Evolutionary conservation across 2,888 invertebrate genomes (phyloP).

Genomic region (Eudemis profundana): DNA sequence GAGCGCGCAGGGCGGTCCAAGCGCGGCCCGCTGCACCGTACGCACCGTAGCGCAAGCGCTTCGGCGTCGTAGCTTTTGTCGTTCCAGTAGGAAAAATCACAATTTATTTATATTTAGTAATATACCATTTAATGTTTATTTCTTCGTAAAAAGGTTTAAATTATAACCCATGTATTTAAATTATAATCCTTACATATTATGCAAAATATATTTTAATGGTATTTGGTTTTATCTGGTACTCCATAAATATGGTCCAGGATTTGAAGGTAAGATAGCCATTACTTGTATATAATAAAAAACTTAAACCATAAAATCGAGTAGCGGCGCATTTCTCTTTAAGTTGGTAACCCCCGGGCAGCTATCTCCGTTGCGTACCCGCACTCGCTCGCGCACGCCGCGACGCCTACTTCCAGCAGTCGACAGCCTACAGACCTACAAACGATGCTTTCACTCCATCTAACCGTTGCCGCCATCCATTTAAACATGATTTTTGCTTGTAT

Average conservation of each 20-base stretch:
- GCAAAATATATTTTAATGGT: no score
- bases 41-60: background rate
- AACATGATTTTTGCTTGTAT: conserved; percentile 53
- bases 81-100: background rate
- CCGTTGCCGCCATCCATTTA: conserved; percentile 55
- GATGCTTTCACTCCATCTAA: conserved; percentile 64
- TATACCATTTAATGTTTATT: background rate
- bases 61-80: background rate
- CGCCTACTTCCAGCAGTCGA: conserved; percentile 61
- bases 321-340: conserved; percentile 78
- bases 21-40: conserved; percentile 65
- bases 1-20: conserved; percentile 62
- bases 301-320: background rate
- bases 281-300: background rate
- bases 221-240: no score
- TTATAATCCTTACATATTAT: no score
- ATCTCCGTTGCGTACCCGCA: conserved; percentile 81
- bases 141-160: no score
- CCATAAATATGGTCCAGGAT: no score
- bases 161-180: no score
- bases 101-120: background rate
- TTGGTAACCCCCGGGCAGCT: conserved; percentile 69
- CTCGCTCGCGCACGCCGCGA: conserved; percentile 58
- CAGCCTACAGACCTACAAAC: conserved; percentile 84
- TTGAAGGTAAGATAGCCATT: no score